Percentiles rank a stretch among this genome's conserved stretches.
These are phyloP conservation scores for Natrix natrix DNA, from an alignment of 2,797 vertebrate species.

Conservation along the genomic window DNA sequence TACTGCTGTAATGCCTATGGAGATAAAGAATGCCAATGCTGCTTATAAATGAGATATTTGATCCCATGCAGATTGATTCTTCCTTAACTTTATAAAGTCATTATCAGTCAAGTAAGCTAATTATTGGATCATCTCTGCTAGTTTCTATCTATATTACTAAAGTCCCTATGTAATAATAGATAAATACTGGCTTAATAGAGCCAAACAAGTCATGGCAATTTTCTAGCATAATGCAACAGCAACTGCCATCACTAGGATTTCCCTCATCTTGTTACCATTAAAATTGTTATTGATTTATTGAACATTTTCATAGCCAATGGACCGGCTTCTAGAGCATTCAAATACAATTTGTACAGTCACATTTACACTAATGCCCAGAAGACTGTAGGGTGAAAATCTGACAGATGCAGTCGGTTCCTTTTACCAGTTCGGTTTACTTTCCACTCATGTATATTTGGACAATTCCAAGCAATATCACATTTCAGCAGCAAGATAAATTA, in stretches of 20 bases:
- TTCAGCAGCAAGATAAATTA: not conserved
- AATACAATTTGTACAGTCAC: constrained; percentile 60
- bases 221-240: constrained; percentile 63
- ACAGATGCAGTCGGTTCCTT: not conserved
- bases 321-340: constrained; percentile 65
- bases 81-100: constrained; percentile 58
- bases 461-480: fast-evolving
- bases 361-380: constrained; percentile 38
- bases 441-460: not conserved
- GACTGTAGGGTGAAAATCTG: constrained; percentile 32
- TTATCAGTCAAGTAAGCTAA: constrained; percentile 78
- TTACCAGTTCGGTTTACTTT: not conserved
- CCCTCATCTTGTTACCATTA: constrained; percentile 79
- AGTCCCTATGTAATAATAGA: constrained; percentile 71
- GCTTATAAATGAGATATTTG: constrained; percentile 31
- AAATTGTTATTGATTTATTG: constrained; percentile 88
- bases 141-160: constrained; percentile 77
- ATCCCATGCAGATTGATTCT: constrained; percentile 37
- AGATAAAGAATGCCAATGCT: constrained; percentile 5
- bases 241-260: constrained; percentile 62
- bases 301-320: constrained; percentile 80
- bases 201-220: constrained; percentile 82
- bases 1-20: not conserved
- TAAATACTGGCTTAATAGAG: constrained; percentile 78
- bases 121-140: constrained; percentile 81